Base-by-base conservation (phyloP, 30 jellyfish, hydroid and myxozoan genomes). In the Pseudorhiza aurosa region DNA sequence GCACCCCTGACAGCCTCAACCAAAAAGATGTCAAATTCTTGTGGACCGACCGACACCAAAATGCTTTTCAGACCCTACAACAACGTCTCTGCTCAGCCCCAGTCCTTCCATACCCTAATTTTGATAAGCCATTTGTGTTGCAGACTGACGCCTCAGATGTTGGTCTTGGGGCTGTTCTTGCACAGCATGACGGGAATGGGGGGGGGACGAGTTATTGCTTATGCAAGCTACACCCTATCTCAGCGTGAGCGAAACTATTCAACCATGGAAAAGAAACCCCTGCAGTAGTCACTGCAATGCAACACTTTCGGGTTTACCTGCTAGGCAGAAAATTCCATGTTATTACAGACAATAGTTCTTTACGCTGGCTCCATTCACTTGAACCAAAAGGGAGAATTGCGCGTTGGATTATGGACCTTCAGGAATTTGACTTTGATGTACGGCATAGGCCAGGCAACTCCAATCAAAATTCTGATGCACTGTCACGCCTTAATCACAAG, bases 341-440 rank as follows among this genome's bases (percentile, higher is more conserved):
- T 15, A 17, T 53, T 5, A 85, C 94, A 10, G 93, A 85, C 69
- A 92, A 75, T 62, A 55, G 68, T 47, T 79, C 94, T 17, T 60
- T 59, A 44, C 62, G 43, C 6, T 85, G 81, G 87, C 87, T 75
- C 19, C 68, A 40, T 58, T 75, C 80, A 4, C 57, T 75, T 75
- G 88, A 75, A 37, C 90, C 59, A 1, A 70, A 85, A 40, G 96
- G 96, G 62, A 18, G 81, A 68, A 64, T 75, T 18, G 96, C 93
- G 26, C 68, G 94, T 25, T 85, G 96, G 88, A 22, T 75, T 17
- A 70, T 64, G 81, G 93, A 85, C 39, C 73, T 85, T 5, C 73
- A 69, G 72, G 78, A 74, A 50, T 75, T 56, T 45, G 53, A 75
- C 10, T 85, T 85, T 65, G 58, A 49, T 3, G 58, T 85, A 6